Base-by-base conservation (phyloP, 2,797 vertebrate species). In the Dipus sagitta region DNA sequence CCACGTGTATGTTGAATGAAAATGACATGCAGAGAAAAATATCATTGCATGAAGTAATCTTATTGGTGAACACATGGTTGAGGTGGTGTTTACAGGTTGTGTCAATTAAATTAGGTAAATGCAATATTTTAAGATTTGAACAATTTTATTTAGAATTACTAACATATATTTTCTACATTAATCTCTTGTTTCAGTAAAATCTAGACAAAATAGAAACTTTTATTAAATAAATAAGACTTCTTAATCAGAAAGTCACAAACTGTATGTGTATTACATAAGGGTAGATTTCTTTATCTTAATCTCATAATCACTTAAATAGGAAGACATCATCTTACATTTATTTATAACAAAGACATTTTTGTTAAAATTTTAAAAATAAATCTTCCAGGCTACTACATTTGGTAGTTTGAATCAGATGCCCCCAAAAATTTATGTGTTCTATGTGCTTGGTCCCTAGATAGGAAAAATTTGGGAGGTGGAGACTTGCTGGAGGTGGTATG, bases 71-170 rank as follows among this genome's bases (percentile, higher is more conserved):
- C 42, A 82, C 52, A 86, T 80, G 68, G 67, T 68, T 90, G 85
- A 96, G 60, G 93, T 89, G 90, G 87, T 94, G 71, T 91, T 92
- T 86, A 47, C n/a, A 24, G 47, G 54, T 90, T 30, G 15, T 74
- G n/a, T 70, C 76, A 91, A 95, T 88, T 84, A 92, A 87, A 92
- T 96, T 83, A 95, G 60, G 23, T 82, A 92, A 96, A 94, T 77
- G 7, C 1, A 88, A 90, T 95, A 5, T 91, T 94, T 84, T 72
- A 70, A 80, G 79, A 91, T 86, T 89, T 91, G 18, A 83, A 52
- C 3, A 76, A 70, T 91, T 92, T 85, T 10, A 79, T 74, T 91
- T 13, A 76, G 74, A 87, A 91, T n/a, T 92, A 79, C 91, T 91
- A 20, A 78, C 62, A 76, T 52, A 47, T 74, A 34, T 71, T 82